Base-by-base conservation (phyloP, 2,888 invertebrate species). In the Polydesmus complanatus region DNA sequence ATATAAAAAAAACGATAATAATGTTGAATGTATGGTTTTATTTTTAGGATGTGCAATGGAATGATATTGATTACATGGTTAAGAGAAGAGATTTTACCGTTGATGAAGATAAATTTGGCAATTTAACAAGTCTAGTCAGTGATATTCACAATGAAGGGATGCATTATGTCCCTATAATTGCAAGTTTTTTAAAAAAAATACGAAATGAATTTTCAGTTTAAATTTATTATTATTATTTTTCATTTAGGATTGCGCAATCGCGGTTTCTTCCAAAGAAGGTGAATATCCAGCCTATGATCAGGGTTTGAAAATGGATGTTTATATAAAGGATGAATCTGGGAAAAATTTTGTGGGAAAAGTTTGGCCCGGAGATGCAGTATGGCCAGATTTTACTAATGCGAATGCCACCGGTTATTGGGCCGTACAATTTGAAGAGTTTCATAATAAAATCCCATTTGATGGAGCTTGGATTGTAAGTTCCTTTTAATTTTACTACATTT, bases 391-490 rank as follows among this genome's bases (percentile, higher is more conserved):
- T 71, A 86, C 86, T 0, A 81, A 89, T 72, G 85, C 86, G 0
- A 81, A 81, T 59, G 79, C 83, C 0, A 78, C 80, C 0, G 75
- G 78, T 5, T 90, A 88, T 71, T 89, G 87, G 84, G 75, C 80
- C 18, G 78, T 80, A 61, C 84, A 86, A 82, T 75, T 89, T 70
- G 71, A 75, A 1, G 72, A 78, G 18, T 79, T 86, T 70, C 82
- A 86, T 67, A 73, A 80, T 5, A 68, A 56, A 37, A 25, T 61
- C 8, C 61, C 61, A 21, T 87, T 82, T 68, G 91, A 92, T 69
- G 91, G 90, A 14, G 82, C 83, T 54, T 91, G 91, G 91, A 86
- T 91, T 67, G 87, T 84, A 71, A 79, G 82, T 79, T 26, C 25
- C 1, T 54, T 21, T 21, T 61, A 27, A 61, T 21, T n/a, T 47